Evolutionary conservation across 2,797 vertebrate species (phyloP).

Genomic region (Distichodus sexfasciatus): DNA sequence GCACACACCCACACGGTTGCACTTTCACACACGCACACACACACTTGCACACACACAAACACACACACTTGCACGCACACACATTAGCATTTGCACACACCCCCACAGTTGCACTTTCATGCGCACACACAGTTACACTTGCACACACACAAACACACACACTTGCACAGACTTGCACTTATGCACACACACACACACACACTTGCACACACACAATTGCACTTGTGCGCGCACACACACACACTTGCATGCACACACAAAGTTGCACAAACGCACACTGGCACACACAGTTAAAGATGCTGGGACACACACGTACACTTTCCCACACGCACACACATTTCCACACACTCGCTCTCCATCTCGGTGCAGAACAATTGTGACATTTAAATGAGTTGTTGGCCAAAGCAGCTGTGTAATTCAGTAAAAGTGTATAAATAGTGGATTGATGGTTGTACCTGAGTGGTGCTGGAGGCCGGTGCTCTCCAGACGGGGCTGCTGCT

Average conservation of each 20-base stretch:
- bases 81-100: constrained; percentile 51
- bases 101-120: constrained; percentile 50
- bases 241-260: too few species aligned
- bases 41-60: too few species aligned
- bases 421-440: constrained; percentile 41
- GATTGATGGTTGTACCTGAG: constrained; percentile 40
- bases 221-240: too few species aligned
- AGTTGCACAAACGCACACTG: too few species aligned
- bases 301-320: background rate
- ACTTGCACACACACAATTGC: constrained; percentile 51
- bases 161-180: too few species aligned
- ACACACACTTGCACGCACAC: too few species aligned
- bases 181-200: too few species aligned
- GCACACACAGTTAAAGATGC: too few species aligned
- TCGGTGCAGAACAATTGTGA: constrained; percentile 37
- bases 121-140: too few species aligned
- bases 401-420: constrained; percentile 45
- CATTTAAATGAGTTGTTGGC: constrained; percentile 44
- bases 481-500: constrained; percentile 17
- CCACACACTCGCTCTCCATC: constrained; percentile 10
- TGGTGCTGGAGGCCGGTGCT: constrained; percentile 17
- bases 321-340: background rate
- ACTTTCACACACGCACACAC: too few species aligned
- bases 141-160: too few species aligned
- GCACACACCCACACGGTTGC: constrained; percentile 50